These are phyloP conservation scores for Patiria miniata DNA, from an alignment of 35 echinoderm and acorn worm genomes.

Conservation along the genomic window DNA sequence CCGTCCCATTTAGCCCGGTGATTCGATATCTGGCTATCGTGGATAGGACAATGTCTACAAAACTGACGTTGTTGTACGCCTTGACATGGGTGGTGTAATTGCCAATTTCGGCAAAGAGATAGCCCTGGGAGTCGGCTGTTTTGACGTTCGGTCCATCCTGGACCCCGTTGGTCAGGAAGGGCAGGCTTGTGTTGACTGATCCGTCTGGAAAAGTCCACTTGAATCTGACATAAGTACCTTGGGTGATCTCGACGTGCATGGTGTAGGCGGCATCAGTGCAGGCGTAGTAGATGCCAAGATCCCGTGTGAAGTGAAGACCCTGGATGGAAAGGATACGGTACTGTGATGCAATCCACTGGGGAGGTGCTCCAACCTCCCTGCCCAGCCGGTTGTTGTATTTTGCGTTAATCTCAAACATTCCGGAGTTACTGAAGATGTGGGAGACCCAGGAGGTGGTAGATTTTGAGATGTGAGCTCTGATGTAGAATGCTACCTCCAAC, in stretches of 20 bases:
- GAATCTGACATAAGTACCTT: conserved; percentile 77
- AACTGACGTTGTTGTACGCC: conserved; percentile 77
- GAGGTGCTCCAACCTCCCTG: conserved; percentile 13
- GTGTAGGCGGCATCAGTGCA: conserved; percentile 64
- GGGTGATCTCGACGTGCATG: conserved; percentile 74
- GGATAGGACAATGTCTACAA: conserved; percentile 41
- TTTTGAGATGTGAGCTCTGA: conserved; percentile 61
- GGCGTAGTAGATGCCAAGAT: conserved; percentile 81
- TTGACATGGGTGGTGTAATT: conserved; percentile 73
- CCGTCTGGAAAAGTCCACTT: conserved; percentile 66
- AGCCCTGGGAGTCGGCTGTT: conserved; percentile 59
- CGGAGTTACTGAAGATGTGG: conserved; percentile 58
- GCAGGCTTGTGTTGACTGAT: conserved; percentile 14
- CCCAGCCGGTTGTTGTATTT: conserved; percentile 62
- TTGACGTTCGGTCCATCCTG: conserved; percentile 60
- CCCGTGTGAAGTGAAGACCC: conserved; percentile 72
- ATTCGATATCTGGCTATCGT: conserved; percentile 78
- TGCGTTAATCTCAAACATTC: conserved; percentile 61
- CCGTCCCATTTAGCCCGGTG: conserved; percentile 52
- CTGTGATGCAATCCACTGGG: conserved; percentile 54
- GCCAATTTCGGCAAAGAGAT: conserved; percentile 71
- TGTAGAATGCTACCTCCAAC: conserved; percentile 40
- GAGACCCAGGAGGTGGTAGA: conserved; percentile 32
- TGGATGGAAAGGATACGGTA: conserved; percentile 61
- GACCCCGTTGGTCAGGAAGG: conserved; percentile 57